Base-by-base conservation (phyloP, 2,113 vertebrate genomes). In the Camelus dromedarius region DNA sequence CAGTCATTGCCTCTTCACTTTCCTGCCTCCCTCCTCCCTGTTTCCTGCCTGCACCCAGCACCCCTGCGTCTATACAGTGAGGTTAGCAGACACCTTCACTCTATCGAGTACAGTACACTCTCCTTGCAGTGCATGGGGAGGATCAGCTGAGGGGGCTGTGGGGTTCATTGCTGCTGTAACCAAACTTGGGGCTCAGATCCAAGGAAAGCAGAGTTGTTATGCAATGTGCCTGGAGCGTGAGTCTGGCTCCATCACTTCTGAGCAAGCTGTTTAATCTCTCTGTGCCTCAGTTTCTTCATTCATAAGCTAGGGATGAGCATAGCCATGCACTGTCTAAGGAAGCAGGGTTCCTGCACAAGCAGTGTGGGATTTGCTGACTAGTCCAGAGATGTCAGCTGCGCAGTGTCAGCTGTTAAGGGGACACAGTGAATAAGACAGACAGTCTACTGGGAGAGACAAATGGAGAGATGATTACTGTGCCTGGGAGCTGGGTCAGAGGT, bases 321-420 rank as follows among this genome's bases (percentile, higher is more conserved):
- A 67, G n/a, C 28, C n/a, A 81, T 42, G 10, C 42, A 38, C 16
- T 28, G 42, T 92, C 88, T 73, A 32, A 54, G 66, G 86, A 83
- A 50, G 67, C 24, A 9, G 66, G 30, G 48, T 82, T 91, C 95
- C 82, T 20, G 8, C 77, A 93, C 52, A 82, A 91, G 86, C 77
- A 93, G 13, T 90, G 38, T 72, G 79, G 32, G 67, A 91, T 92
- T 92, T 96, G 91, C 89, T 82, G 91, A 96, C 89, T 66, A 82
- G 52, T 94, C 73, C 67, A 89, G 85, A 91, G 95, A 82, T 77
- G 73, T 82, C 92, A 92, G 62, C 73, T 97, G 86, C 67, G 56
- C 73, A 11, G 30, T 30, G 79, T 93, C 97, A 96, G 89, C 92
- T 96, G 77, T 88, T 91, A 80, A 77, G 30, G 54, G 77, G 48